Base-by-base conservation (phyloP, 2,888 invertebrate genomes). In the Hypomecis punctinalis region DNA sequence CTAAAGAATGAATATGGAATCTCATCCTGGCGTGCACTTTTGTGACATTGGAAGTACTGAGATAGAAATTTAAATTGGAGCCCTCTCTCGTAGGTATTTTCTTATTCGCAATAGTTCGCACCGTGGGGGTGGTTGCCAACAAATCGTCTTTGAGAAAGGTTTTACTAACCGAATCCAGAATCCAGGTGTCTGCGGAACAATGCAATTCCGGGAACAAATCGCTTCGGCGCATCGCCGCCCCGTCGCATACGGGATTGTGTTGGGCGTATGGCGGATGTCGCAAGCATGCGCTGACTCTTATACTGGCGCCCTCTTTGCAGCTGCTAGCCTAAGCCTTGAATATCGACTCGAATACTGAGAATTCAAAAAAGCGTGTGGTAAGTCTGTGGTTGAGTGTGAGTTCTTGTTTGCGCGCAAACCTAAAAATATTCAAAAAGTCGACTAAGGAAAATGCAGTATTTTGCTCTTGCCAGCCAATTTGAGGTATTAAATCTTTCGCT, bases 201-300 rank as follows among this genome's bases (percentile, higher is more conserved):
- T 88, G 87, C 89, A 90, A 91, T 90, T 86, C 84, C 60, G 74
- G 74, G 82, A 85, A 88, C 85, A 88, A 91, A 90, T 90, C 81
- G 88, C 79, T 77, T 80, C 80, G 74, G 76, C 78, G 73, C 68
- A 68, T 54, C 51, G 57, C 48, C 59, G 59, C 48, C 52, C 48
- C 59, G 59, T 53, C 52, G 65, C 46, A 48, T 45, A 43, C 55
- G 46, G 57, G 52, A 64, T 56, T 60, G 47, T 63, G 65, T 57
- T 35, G 67, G 60, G 69, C 64, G 64, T 63, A 68, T 70, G 71
- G 69, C 57, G 63, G 61, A 36, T 13, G 33, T 23, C 43, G 54
- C 35, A 37, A 63, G 59, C 64, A 64, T 47, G 43, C 58, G 52
- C 10, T 58, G 43, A 63, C 61, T 67, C 58, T 59, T 48, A 52